Base-by-base conservation (phyloP, 1,140 invertebrate genomes). In the Neuroterus valhalla region DNA sequence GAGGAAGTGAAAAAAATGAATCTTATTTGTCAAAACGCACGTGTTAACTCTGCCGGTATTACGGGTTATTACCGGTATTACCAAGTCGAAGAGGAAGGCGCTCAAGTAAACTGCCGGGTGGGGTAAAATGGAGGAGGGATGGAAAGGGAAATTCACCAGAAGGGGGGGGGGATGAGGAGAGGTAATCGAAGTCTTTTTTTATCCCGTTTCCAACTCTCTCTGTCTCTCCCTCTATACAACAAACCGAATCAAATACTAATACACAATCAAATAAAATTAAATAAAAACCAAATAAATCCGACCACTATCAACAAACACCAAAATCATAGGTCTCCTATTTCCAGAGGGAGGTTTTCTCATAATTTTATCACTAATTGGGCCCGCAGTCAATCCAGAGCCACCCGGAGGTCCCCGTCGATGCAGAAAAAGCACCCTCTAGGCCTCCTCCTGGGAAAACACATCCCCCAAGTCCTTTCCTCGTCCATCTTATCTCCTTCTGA, bases 151-250 rank as follows among this genome's bases (percentile, higher is more conserved):
- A 26, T 2, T 12, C 14, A 23, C 17, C 46, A 48, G 70, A 50
- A n/a, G 55, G 38, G 15, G 66, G 15, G 17, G 15, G 68, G 48
- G 48, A 44, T 67, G 66, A 55, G 69, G 43, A 38, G 62, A 71
- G 66, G 66, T 71, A 76, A 72, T 72, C 70, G 74, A 70, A 71
- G 66, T 55, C 66, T 76, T 38, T 42, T 38, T 42, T 66, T 71
- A 66, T 23, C 74, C 48, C 62, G 19, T 68, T 69, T 23, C 42
- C 26, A 67, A 44, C 50, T 70, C 3, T 50, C 48, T 19, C 17
- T 19, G 17, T 50, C 48, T 50, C 48, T 21, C n/a, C 11, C 17
- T 50, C 6, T 21, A 17, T 19, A 8, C 15, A n/a, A 50, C 46
- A 17, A 26, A 26, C 52, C 15, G 12, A 26, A 11, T 62, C 12